phyloP scores from a whole-genome alignment of 1,140 invertebrate genomes.

The Drosophila athabasca region DNA sequence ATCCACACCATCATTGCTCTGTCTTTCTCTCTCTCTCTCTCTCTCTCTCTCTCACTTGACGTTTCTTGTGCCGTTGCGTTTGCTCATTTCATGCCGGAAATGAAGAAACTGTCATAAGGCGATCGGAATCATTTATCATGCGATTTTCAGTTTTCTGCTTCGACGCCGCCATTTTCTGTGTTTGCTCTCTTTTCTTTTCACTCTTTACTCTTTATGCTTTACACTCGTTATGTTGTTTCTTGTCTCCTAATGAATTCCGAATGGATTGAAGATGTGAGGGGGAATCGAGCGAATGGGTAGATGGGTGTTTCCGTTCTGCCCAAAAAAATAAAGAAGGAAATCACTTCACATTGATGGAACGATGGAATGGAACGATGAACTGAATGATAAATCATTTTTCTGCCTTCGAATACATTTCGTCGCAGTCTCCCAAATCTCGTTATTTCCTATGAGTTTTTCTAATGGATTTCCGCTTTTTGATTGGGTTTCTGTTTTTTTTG shows the following conservation, averaged over 20 bases:
- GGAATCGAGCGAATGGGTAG: not conserved
- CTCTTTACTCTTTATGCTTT: no score
- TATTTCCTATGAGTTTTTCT: slow-evolving; percentile 18
- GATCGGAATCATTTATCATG: slow-evolving; percentile 83
- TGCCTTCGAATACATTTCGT: slow-evolving; percentile 46
- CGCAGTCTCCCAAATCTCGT: slow-evolving; percentile 29
- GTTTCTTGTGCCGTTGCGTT: slow-evolving; percentile 21
- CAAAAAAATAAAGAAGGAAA: slow-evolving; percentile 24
- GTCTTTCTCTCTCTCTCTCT: not conserved
- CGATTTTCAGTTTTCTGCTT: slow-evolving; percentile 55
- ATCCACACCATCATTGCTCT: slow-evolving; percentile 3
- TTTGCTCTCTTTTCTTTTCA: slow-evolving; percentile 4
- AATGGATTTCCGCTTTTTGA: slow-evolving; percentile 68
- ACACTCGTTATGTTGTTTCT: slow-evolving; percentile 33
- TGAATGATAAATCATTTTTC: slow-evolving; percentile 63
- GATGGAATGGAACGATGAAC: slow-evolving; percentile 25
- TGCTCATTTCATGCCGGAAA: slow-evolving; percentile 82
- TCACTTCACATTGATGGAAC: slow-evolving; percentile 44
- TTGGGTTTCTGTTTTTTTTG: slow-evolving; percentile 33
- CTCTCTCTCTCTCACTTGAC: slow-evolving; percentile 23
- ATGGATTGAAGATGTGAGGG: slow-evolving; percentile 38
- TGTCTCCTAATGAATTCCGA: slow-evolving; percentile 62
- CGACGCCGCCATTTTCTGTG: slow-evolving; percentile 61
- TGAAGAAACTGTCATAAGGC: slow-evolving; percentile 83
- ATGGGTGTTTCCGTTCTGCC: slow-evolving; percentile 41